Percentiles rank a stretch among this genome's conserved stretches.
phyloP scores from a whole-genome alignment of 2,888 invertebrate species.

The Drosophila parthenogenetica region DNA sequence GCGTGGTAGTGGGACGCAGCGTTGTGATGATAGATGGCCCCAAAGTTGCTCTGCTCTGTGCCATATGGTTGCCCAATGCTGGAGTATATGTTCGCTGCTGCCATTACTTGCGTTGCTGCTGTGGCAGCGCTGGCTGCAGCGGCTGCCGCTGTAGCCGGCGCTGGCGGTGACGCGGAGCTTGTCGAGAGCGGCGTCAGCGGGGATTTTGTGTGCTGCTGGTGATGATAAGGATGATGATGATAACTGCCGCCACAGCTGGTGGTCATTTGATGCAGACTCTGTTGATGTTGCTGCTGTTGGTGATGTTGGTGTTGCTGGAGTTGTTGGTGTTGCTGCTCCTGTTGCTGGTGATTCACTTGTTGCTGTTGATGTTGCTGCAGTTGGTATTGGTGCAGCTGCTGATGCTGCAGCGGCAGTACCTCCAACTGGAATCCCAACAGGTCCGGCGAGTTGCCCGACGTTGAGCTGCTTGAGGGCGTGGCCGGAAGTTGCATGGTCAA shows the following conservation, averaged over 20 bases:
- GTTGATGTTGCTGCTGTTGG: conserved; percentile 40
- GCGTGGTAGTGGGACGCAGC: conserved; percentile 74
- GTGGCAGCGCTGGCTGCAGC: conserved; percentile 59
- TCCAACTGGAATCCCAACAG: conserved; percentile 74
- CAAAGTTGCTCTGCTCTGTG: conserved; percentile 84
- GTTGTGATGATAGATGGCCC: conserved; percentile 85
- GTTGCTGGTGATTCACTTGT: conserved; percentile 48
- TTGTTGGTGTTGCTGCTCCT: conserved; percentile 43
- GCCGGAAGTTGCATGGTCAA: conserved; percentile 65
- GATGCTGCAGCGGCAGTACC: conserved; percentile 50
- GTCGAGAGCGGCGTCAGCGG: conserved; percentile 68
- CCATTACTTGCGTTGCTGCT: conserved; percentile 72
- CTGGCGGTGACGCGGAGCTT: conserved; percentile 69
- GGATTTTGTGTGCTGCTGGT: conserved; percentile 43
- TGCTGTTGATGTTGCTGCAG: conserved; percentile 29
- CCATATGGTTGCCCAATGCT: conserved; percentile 83
- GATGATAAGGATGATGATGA: conserved; percentile 59
- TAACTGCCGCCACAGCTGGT: conserved; percentile 45
- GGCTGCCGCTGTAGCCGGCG: conserved; percentile 39
- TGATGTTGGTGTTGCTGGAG: conserved; percentile 51
- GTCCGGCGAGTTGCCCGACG: conserved; percentile 84
- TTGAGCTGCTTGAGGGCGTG: conserved; percentile 75
- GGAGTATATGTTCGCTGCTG: conserved; percentile 82
- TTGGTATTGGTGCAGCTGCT: conserved; percentile 52
- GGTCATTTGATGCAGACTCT: conserved; percentile 45